Base-by-base conservation (phyloP, 2,113 vertebrate species). In the Menidia beryllina region DNA sequence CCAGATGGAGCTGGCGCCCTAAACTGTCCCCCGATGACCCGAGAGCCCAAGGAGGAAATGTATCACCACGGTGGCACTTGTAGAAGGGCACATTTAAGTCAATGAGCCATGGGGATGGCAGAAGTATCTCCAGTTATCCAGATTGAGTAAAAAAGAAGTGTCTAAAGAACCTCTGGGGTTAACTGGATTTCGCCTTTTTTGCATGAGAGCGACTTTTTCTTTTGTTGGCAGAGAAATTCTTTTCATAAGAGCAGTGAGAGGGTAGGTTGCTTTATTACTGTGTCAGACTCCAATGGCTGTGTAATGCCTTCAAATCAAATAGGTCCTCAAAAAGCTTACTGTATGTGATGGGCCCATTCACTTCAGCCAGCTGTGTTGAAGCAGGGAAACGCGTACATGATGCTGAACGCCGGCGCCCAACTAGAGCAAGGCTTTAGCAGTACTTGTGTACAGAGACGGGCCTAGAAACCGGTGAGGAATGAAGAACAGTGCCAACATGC, bases 1-100 rank as follows among this genome's bases (percentile, higher is more conserved):
- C 64, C 0, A 1, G 51, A 71, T 51, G 56, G 39, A 75, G 36
- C 11, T 0, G 17, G 15, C 27, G 58, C 34, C 10, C 0, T 27
- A 55, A 77, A 72, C 76, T 57, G 72, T 75, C 57, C 58, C 77
- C 48, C 49, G 61, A 82, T 82, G 64, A 39, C 68, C 61, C 34
- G 24, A 10, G 17, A 26, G 24, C 38, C 62, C 25, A n/a, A 30
- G 53, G 21, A 68, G 69, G 51, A 84, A 72, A 74, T 72, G 65
- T 65, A 62, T 17, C 66, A 65, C 57, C 55, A 50, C 53, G 56
- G 41, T 26, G 60, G 12, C 71, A 65, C 72, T 79, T 34, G 30
- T 38, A 54, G 39, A 14, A n/a, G 3, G 26, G 26, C 3, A 21
- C 48, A 25, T 58, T 21, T 54, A 74, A 78, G 30, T 77, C 36